Conservation (phyloP, 2,888 invertebrate species). For the Thelaira solivaga region DNA sequence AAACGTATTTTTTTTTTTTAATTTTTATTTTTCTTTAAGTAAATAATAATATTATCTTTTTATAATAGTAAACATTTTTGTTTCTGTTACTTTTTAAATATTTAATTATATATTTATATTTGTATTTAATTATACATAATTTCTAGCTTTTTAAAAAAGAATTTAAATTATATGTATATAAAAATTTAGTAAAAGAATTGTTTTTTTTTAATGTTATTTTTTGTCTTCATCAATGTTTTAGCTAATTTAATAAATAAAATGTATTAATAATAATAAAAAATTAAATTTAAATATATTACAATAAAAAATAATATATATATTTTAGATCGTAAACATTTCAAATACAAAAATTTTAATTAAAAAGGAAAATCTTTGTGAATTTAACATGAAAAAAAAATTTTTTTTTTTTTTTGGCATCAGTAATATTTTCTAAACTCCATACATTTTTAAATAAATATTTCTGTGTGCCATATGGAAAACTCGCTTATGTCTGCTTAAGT, state of each 20-base stretch:
- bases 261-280: not conserved
- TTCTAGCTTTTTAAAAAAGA: slow-evolving; percentile 27
- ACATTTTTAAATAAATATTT: too few species aligned
- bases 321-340: too few species aligned
- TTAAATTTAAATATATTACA: not conserved
- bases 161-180: slow-evolving; percentile 30
- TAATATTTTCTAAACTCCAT: too few species aligned
- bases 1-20: slow-evolving; percentile 59
- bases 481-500: too few species aligned
- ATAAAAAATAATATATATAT: too few species aligned
- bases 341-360: too few species aligned
- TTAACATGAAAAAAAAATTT: too few species aligned
- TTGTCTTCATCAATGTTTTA: not conserved
- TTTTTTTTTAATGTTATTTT: not conserved
- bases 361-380: too few species aligned
- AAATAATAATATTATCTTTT: slow-evolving; percentile 59
- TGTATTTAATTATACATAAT: slow-evolving; percentile 41
- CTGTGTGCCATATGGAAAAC: too few species aligned
- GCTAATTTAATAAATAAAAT: slow-evolving; percentile 12
- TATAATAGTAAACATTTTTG: slow-evolving; percentile 59
- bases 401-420: too few species aligned
- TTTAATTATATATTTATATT: slow-evolving; percentile 37
- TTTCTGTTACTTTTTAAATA: slow-evolving; percentile 30
- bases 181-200: not conserved
- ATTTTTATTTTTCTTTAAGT: slow-evolving; percentile 46